Percentiles rank a stretch among this genome's conserved stretches.
phyloP scores from a whole-genome alignment of 1,140 invertebrate species.

The Cheumatopsyche charites region DNA sequence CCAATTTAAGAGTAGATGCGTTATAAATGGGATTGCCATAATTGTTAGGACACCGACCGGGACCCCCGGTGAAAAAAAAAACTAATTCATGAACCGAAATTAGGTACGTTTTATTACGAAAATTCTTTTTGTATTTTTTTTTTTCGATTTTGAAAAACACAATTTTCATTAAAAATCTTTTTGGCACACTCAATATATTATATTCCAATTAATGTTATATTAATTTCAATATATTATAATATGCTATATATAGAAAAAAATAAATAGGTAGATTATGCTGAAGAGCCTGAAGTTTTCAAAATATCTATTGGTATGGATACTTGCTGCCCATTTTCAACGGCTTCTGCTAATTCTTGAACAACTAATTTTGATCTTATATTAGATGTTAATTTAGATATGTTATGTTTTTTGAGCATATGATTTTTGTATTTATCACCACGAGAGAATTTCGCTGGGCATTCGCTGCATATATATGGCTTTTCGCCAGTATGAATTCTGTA shows the following conservation, averaged over 20 bases:
- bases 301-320: slow-evolving; percentile 23
- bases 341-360: slow-evolving; percentile 37
- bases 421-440: slow-evolving; percentile 45
- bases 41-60: too few relatives aligned
- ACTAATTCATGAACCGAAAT: too few relatives aligned
- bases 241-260: not conserved
- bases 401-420: slow-evolving; percentile 47
- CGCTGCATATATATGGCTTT: slow-evolving; percentile 42
- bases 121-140: too few relatives aligned
- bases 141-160: too few relatives aligned
- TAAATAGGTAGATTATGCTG: not conserved
- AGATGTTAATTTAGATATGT: slow-evolving; percentile 31
- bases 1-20: too few relatives aligned
- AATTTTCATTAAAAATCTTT: too few relatives aligned
- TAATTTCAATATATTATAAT: too few relatives aligned
- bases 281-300: slow-evolving; percentile 1
- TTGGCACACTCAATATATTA: too few relatives aligned
- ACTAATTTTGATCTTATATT: slow-evolving; percentile 39
- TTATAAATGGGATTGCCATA: too few relatives aligned
- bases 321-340: slow-evolving; percentile 15
- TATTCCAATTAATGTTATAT: too few relatives aligned
- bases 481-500: slow-evolving; percentile 47
- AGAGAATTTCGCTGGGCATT: slow-evolving; percentile 44
- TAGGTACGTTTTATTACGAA: too few relatives aligned
- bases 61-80: too few relatives aligned